Evolutionary conservation across 2,113 vertebrate genomes (phyloP).

Genomic region (Rousettus leschenaultii): DNA sequence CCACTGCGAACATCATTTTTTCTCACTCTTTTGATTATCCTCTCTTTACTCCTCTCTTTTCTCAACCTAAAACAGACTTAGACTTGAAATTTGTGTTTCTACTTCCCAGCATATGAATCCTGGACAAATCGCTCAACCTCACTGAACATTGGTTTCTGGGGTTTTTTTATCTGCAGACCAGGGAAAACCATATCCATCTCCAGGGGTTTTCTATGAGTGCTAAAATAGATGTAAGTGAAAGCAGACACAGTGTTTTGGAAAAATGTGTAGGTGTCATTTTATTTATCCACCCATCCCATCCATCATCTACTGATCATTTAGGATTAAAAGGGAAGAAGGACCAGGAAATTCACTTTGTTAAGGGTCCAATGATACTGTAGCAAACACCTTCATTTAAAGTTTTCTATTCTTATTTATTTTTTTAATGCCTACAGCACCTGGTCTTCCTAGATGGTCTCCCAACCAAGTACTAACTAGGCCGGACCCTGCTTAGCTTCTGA

Average conservation of each 20-base stretch:
- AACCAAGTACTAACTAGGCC: too few relatives aligned
- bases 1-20: not conserved
- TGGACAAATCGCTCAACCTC: not conserved
- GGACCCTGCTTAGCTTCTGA: too few relatives aligned
- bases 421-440: too few relatives aligned
- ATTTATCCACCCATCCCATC: not conserved
- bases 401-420: not conserved
- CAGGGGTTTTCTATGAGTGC: not conserved
- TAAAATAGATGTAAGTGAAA: not conserved
- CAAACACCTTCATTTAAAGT: not conserved
- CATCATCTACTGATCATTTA: not conserved
- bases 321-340: not conserved
- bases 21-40: not conserved
- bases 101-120: not conserved
- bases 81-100: not conserved
- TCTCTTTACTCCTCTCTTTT: not conserved
- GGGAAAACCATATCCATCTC: not conserved
- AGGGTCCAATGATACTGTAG: not conserved
- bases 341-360: not conserved
- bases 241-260: not conserved
- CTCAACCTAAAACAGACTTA: not conserved
- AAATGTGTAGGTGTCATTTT: not conserved
- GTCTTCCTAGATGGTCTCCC: too few relatives aligned
- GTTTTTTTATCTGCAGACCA: not conserved
- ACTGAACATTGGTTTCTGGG: not conserved